Evolutionary conservation across 1,140 invertebrate species (phyloP), one percentile per base, ranked within the genome.

Genomic region (Listronotus oregonensis): DNA sequence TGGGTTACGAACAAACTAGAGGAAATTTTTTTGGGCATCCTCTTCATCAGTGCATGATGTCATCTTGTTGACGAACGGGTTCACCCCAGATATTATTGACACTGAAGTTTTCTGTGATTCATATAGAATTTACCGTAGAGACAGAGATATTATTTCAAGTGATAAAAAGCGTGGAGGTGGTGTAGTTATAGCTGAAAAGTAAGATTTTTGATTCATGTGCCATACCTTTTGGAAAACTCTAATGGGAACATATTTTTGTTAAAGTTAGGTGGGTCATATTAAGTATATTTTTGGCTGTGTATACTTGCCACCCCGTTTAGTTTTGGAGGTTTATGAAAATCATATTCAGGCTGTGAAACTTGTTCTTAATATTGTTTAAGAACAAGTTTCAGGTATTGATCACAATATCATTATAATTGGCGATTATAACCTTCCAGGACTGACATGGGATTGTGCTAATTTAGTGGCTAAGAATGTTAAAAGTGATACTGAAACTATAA

Each of bases 91-190:
- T 7, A 40, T 40, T 3, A 40, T 2, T 14, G 39, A 40, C 7
- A 10, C 2, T 40, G 39, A 40, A 40, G 39, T 40, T 2, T 40
- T 40, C 7, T 40, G 39, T 40, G 39, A 40, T 40, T 40, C 39
- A 1, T 40, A 40, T 40, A 40, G 39, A 7, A 40, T 40, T 7
- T 40, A 40, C 39, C 39, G n/a, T 7, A 40, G n/a, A 40, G 10
- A 40, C 7, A 40, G 39, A 14, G 39, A 40, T 40, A 7, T 1
- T 40, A 40, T 14, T 2, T 40, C 39, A 40, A 27, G 21, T 27
- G 21, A 40, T 40, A 40, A 40, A 40, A 40, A 40, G 39, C 39
- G 39, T 40, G n/a, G 39, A 40, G 39, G 39, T 2, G 39, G 39
- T 7, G 39, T 40, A 12, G 10, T 40, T 14, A 40, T 40, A 40